Base-by-base conservation (phyloP, 2,888 invertebrate genomes). In the Lycophotia porphyrea region DNA sequence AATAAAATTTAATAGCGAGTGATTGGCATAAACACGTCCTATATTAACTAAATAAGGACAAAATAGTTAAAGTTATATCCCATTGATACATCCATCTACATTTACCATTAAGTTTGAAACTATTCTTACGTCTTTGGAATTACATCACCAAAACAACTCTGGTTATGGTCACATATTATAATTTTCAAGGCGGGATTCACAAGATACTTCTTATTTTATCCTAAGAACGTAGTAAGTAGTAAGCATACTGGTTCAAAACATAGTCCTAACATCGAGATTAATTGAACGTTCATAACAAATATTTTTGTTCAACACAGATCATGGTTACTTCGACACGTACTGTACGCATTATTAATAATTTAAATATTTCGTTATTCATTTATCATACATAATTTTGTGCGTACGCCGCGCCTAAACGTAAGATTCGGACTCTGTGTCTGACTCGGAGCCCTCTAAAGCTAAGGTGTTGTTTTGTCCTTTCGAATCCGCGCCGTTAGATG, bases 71-170 rank as follows among this genome's bases (percentile, higher is more conserved):
- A 83, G 84, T 83, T 76, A 84, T 86, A 86, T 86, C 82, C 88
- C 86, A 86, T 83, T 80, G 84, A 88, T 86, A 89, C 86, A 87
- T 88, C 71, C 87, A 88, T 88, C 85, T 88, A 89, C 83, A 88
- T 86, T 91, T 93, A 93, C 90, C 90, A 92, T 93, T 92, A 93
- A 92, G 92, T 92, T 93, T 93, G 94, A 94, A 93, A 95, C 94
- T 96, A 96, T 94, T 93, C 92, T 94, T 96, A 96, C 95, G 91
- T 96, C 96, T 96, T 96, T 96, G 96, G 96, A 96, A 96, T 95
- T 93, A 95, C 95, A 96, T 96, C 96, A 96, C 96, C 96, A 95
- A 95, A 96, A 96, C 94, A 93, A 92, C 94, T 93, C 93, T 90
- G 93, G 95, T 95, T 96, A 96, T 96, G 96, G 96, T 95, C 96